Evolutionary conservation across 2,113 vertebrate genomes (phyloP).

Genomic region (Cavia aperea): DNA sequence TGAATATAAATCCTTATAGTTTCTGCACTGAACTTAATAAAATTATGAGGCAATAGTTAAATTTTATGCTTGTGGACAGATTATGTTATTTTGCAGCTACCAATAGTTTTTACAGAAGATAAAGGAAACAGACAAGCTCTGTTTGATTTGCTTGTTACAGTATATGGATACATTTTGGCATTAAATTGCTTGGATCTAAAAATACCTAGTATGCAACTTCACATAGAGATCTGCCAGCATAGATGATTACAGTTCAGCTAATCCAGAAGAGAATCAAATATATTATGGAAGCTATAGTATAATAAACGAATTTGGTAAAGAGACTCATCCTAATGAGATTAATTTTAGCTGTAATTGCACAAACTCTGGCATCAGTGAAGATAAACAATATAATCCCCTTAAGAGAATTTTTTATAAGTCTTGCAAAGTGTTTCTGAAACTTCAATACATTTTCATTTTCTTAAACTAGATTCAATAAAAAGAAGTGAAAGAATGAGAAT

Average conservation of each 20-base stretch:
- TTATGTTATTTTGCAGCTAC: conserved; percentile 44
- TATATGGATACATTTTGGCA: conserved; percentile 25
- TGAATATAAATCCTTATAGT: conserved; percentile 40
- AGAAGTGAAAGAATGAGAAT: conserved; percentile 43
- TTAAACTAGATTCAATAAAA: conserved; percentile 41
- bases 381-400: conserved; percentile 47
- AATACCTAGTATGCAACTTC: conserved; percentile 31
- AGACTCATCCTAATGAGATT: conserved; percentile 49
- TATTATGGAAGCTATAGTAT: conserved; percentile 27
- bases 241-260: conserved; percentile 36
- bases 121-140: conserved; percentile 33
- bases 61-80: conserved; percentile 41
- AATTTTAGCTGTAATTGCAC: conserved; percentile 58
- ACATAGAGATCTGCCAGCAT: neutral
- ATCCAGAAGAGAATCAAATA: conserved; percentile 29
- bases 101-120: conserved; percentile 35
- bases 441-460: conserved; percentile 60
- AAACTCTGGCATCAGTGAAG: conserved; percentile 53
- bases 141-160: conserved; percentile 44
- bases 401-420: conserved; percentile 53
- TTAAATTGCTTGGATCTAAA: conserved; percentile 43
- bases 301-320: conserved; percentile 49
- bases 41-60: conserved; percentile 52
- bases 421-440: conserved; percentile 46
- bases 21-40: conserved; percentile 33